These are phyloP conservation scores for Crenuchus spilurus DNA, from an alignment of 2,797 vertebrate genomes.

Conservation along the genomic window DNA sequence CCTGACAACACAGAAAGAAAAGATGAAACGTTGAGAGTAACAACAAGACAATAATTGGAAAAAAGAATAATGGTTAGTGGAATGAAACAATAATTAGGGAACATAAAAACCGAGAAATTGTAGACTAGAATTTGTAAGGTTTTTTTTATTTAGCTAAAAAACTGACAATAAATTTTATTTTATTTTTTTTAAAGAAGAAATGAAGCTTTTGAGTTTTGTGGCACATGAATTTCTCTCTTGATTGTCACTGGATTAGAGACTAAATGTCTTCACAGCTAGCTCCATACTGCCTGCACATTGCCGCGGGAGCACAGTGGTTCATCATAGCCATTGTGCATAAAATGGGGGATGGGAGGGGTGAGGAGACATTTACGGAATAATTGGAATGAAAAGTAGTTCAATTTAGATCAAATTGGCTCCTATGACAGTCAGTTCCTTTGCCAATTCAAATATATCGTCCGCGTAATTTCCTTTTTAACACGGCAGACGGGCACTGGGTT, in stretches of 20 bases:
- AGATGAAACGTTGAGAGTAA: constrained; percentile 9
- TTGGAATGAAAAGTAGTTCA: constrained; percentile 64
- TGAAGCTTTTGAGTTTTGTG: constrained; percentile 2
- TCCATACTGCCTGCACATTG: constrained; percentile 19
- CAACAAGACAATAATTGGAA: constrained; percentile 1
- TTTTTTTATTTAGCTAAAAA: neutral
- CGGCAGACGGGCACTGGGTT: constrained; percentile 17
- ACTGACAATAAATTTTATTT: constrained; percentile 15
- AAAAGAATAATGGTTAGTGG: neutral
- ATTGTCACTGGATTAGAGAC: constrained; percentile 46
- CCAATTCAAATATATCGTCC: constrained; percentile 61
- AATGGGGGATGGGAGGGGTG: constrained; percentile 9
- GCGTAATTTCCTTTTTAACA: constrained; percentile 43
- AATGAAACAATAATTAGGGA: too few species aligned
- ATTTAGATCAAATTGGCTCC: constrained; percentile 63
- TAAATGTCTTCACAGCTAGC: constrained; percentile 38
- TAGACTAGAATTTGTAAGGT: too few species aligned
- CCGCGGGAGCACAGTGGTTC: constrained; percentile 23
- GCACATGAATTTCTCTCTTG: constrained; percentile 26
- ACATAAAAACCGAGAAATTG: too few species aligned
- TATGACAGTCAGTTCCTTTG: constrained; percentile 58
- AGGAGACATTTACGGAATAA: constrained; percentile 54
- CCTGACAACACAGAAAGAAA: neutral
- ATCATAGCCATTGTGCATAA: constrained; percentile 39
- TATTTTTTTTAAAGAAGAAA: neutral